Evolutionary conservation across 2,888 invertebrate species (phyloP).

Genomic region (Eristalis tenax): DNA sequence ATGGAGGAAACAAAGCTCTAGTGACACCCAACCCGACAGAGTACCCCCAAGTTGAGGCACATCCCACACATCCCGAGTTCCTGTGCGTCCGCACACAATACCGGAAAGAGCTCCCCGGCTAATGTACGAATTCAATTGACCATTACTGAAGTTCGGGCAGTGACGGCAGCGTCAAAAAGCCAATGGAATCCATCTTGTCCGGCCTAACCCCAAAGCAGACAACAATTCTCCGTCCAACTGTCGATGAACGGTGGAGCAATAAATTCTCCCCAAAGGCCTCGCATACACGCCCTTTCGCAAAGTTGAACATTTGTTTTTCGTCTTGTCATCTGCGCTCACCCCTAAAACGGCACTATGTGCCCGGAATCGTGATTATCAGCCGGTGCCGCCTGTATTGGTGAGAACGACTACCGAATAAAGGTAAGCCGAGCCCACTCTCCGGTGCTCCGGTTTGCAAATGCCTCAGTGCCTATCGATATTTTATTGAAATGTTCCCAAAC

Average conservation of each 20-base stretch:
- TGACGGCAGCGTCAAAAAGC: conserved; percentile 10
- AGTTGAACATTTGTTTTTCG: conserved; percentile 63
- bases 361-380: conserved; percentile 51
- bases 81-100: conserved; percentile 8
- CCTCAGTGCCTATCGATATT: conserved; percentile 46
- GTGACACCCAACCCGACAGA: background rate
- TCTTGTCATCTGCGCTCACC: background rate
- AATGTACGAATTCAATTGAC: conserved; percentile 65
- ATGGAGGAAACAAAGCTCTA: conserved; percentile 7
- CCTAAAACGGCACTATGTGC: conserved; percentile 39
- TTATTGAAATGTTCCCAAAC: conserved; percentile 56
- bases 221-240: conserved; percentile 55
- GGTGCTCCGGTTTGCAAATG: background rate
- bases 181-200: conserved; percentile 7
- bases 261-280: conserved; percentile 39
- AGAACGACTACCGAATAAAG: conserved; percentile 8
- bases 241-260: conserved; percentile 65
- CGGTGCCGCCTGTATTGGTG: background rate
- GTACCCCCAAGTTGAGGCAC: background rate
- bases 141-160: conserved; percentile 15
- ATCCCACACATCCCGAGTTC: background rate
- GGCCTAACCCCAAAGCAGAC: conserved; percentile 33
- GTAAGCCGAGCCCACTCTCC: conserved; percentile 7
- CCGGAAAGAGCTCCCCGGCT: conserved; percentile 45
- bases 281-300: conserved; percentile 28